Percentiles rank a stretch among this genome's conserved stretches.
Evolutionary conservation across 2,113 vertebrate genomes (phyloP).

Genomic region (Pseudorasbora parva): DNA sequence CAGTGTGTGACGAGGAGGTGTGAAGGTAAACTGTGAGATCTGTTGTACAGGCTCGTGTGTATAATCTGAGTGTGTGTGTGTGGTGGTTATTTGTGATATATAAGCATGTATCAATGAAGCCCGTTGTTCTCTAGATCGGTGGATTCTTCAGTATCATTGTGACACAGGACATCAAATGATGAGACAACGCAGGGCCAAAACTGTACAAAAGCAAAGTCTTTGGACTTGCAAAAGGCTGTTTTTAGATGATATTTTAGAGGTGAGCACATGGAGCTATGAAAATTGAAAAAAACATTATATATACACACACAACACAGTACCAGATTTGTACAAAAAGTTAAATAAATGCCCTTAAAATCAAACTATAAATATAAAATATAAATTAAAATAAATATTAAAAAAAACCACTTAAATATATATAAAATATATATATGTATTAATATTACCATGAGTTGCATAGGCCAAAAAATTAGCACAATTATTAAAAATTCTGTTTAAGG

Average conservation of each 20-base stretch:
- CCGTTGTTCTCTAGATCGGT: not conserved
- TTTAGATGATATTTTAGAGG: too few species aligned
- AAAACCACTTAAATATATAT: not conserved
- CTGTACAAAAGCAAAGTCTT: not conserved
- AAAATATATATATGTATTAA: not conserved
- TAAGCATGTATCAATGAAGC: not conserved
- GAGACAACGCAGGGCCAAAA: not conserved
- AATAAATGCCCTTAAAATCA: not conserved
- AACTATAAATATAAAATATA: too few species aligned
- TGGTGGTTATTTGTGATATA: not conserved
- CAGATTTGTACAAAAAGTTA: too few species aligned
- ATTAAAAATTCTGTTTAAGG: not conserved
- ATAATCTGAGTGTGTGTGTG: not conserved
- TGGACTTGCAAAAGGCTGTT: too few species aligned
- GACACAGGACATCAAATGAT: not conserved
- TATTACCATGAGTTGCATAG: not conserved
- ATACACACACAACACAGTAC: too few species aligned
- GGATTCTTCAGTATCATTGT: not conserved
- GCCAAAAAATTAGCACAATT: not conserved
- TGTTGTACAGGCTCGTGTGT: not conserved
- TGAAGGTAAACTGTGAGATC: conserved; percentile 39
- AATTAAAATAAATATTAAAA: not conserved
- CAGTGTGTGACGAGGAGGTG: conserved; percentile 22
- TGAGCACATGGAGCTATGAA: too few species aligned
- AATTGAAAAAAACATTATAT: too few species aligned